Evolutionary conservation across 2,797 vertebrate genomes (phyloP).

Genomic region (Darevskia mixta): DNA sequence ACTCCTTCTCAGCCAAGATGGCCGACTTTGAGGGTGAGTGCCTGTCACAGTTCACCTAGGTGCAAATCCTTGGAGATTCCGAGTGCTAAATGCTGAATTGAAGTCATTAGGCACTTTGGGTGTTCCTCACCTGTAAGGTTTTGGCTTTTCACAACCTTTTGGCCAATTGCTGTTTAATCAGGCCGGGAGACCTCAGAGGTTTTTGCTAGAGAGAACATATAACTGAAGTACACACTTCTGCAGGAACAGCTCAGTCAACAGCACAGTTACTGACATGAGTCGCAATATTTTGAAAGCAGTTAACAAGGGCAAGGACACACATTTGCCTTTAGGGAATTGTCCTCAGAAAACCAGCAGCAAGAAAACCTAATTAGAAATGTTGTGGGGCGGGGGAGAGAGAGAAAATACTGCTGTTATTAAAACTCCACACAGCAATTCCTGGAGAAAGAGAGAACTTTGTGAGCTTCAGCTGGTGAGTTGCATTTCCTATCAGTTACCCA

Average conservation of each 20-base stretch:
- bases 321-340: conserved; percentile 50
- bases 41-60: not conserved
- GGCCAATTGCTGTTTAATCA: conserved; percentile 2
- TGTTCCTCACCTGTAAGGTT: conserved; percentile 16
- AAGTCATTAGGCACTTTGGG: not conserved
- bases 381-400: conserved; percentile 23
- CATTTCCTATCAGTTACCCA: conserved; percentile 42
- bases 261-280: conserved; percentile 32
- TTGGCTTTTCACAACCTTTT: conserved; percentile 16
- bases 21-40: not conserved
- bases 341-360: conserved; percentile 52
- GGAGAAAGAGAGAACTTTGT: conserved; percentile 40
- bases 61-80: conserved; percentile 6
- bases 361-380: conserved; percentile 64
- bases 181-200: not conserved
- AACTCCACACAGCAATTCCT: conserved; percentile 24
- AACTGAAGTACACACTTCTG: not conserved
- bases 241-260: conserved; percentile 43
- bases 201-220: conserved; percentile 21
- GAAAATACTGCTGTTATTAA: conserved; percentile 17
- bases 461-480: conserved; percentile 28
- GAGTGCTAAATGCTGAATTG: not conserved
- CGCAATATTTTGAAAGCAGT: conserved; percentile 57
- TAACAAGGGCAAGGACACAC: conserved; percentile 41
- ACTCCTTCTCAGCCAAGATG: not conserved